phyloP scores from a whole-genome alignment of 2,797 vertebrate species.

The Taeniopygia guttata region DNA sequence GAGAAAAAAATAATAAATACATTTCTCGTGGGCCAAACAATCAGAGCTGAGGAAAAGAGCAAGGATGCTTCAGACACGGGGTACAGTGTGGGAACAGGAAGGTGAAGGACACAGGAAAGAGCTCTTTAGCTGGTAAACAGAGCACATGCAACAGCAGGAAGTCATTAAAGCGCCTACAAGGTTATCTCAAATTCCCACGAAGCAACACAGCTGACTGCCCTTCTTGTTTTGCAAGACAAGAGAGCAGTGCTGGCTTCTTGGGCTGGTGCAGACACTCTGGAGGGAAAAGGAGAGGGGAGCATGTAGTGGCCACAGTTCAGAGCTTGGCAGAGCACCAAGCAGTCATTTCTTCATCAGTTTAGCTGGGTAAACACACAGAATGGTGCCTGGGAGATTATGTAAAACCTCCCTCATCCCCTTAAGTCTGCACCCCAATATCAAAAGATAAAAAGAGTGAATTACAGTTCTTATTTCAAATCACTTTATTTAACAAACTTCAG shows the following conservation, averaged over 20 bases:
- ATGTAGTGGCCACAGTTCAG: neutral
- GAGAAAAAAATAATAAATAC: neutral
- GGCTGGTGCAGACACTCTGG: neutral
- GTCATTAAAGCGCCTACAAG: neutral
- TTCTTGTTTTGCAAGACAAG: slow-evolving; percentile 12
- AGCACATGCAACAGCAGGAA: slow-evolving; percentile 28
- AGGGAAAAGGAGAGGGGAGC: neutral
- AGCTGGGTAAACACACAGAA: neutral
- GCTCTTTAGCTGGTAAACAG: slow-evolving; percentile 43
- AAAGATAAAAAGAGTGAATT: neutral
- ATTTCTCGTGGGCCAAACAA: neutral
- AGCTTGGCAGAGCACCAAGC: neutral
- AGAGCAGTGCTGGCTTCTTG: neutral
- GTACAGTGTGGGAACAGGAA: slow-evolving; percentile 25
- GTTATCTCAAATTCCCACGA: slow-evolving; percentile 16
- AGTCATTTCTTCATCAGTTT: neutral
- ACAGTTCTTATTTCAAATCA: neutral
- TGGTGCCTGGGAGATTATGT: neutral
- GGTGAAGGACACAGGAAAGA: slow-evolving; percentile 36
- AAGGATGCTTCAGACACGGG: neutral
- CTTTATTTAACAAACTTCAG: slow-evolving; percentile 62
- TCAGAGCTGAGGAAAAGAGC: neutral
- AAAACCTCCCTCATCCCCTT: neutral
- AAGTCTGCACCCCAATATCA: neutral
- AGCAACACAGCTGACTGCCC: slow-evolving; percentile 5